Conservation (phyloP, 2,113 vertebrate genomes). For the Ammospiza caudacuta region DNA sequence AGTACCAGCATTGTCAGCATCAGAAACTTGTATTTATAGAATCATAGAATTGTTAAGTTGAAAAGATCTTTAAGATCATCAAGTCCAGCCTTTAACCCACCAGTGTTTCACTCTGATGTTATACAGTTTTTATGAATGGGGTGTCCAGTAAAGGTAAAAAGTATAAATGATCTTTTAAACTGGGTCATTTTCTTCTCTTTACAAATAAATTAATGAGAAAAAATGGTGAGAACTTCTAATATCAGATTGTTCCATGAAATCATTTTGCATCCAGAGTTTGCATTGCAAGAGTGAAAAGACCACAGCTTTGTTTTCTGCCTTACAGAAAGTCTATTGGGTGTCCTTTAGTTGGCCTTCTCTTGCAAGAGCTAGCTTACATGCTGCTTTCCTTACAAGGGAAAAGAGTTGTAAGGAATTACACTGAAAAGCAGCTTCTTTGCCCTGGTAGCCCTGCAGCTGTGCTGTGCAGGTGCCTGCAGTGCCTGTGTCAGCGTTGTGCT, state of each 20-base stretch:
- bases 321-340: neutral
- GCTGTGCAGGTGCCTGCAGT: neutral
- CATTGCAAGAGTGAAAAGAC: neutral
- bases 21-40: neutral
- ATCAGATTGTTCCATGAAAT: neutral
- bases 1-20: neutral
- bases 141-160: neutral
- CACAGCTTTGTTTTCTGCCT: neutral
- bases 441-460: neutral
- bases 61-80: neutral
- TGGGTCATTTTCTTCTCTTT: neutral
- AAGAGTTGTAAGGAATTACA: neutral
- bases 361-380: neutral
- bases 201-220: neutral
- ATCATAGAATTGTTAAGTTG: neutral
- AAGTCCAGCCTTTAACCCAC: neutral
- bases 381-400: neutral
- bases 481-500: neutral
- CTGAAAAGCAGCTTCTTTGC: neutral
- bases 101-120: neutral
- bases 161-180: neutral
- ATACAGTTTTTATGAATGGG: neutral
- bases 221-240: neutral
- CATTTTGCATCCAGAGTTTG: neutral
- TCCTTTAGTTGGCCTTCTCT: neutral